Percentiles rank a stretch among this genome's conserved stretches.
These are phyloP conservation scores for Nebria brevicollis DNA, from an alignment of 2,888 invertebrate genomes.

Conservation along the genomic window DNA sequence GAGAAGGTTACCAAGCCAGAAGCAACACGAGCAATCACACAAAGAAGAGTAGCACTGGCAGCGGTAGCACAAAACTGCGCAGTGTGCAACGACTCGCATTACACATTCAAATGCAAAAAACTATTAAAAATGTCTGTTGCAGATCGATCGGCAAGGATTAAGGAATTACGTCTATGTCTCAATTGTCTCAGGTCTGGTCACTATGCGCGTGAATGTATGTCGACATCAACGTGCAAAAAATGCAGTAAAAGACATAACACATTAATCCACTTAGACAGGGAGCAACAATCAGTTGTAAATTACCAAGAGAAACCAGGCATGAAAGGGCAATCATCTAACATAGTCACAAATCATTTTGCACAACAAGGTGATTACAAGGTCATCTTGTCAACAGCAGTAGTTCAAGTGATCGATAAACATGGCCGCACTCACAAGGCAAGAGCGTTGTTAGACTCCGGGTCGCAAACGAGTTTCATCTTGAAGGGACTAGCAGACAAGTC, in stretches of 20 bases:
- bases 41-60: background rate
- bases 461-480: conserved; percentile 11
- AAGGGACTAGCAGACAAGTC: background rate
- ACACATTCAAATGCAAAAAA: background rate
- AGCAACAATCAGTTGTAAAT: background rate
- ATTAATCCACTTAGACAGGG: background rate
- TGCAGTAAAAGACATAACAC: conserved; percentile 3
- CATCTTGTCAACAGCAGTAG: no score
- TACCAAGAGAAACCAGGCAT: background rate
- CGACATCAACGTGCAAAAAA: conserved; percentile 6
- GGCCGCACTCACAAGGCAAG: background rate
- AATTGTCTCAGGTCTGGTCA: conserved; percentile 8
- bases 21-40: background rate
- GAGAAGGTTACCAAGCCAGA: background rate
- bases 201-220: no score
- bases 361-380: background rate
- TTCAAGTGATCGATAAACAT: no score
- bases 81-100: conserved; percentile 5
- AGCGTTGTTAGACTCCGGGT: conserved; percentile 13
- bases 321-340: background rate
- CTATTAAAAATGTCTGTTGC: background rate
- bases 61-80: background rate
- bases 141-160: background rate
- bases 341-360: background rate
- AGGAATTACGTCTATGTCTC: background rate